Percentiles rank a stretch among this genome's conserved stretches.
Evolutionary conservation across 2,797 vertebrate species (phyloP).

Genomic region (Acanthopagrus latus): DNA sequence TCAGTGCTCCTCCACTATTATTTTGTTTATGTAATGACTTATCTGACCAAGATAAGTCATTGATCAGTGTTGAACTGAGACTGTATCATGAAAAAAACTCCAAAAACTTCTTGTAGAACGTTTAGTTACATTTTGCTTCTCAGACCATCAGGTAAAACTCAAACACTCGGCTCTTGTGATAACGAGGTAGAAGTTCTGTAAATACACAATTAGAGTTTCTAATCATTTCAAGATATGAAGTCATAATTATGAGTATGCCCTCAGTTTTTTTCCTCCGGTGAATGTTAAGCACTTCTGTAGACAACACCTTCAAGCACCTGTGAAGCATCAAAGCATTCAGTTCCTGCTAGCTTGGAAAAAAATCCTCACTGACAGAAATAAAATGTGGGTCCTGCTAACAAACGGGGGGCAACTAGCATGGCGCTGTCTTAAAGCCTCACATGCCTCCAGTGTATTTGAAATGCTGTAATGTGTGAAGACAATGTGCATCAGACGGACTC

Average conservation of each 20-base stretch:
- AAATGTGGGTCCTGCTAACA: neutral
- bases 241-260: neutral
- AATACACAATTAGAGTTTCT: neutral
- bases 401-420: neutral
- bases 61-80: too few species aligned
- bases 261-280: constrained; percentile 13
- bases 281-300: constrained; percentile 13
- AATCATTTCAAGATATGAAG: neutral
- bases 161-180: neutral
- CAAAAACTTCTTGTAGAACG: too few species aligned
- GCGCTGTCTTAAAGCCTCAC: constrained; percentile 19
- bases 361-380: neutral
- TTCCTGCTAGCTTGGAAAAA: neutral
- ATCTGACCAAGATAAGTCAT: too few species aligned
- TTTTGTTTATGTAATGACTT: too few species aligned
- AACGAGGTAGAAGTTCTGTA: neutral
- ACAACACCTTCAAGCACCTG: too few species aligned
- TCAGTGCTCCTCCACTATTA: too few species aligned
- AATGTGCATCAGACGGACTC: constrained; percentile 47
- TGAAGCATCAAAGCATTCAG: neutral
- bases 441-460: constrained; percentile 38
- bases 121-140: neutral
- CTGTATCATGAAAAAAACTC: too few species aligned
- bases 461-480: constrained; percentile 50
- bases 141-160: neutral